Percentiles rank a stretch among this genome's conserved stretches.
Evolutionary conservation across 2,888 invertebrate species (phyloP).

Genomic region (Aporophyla nigra): DNA sequence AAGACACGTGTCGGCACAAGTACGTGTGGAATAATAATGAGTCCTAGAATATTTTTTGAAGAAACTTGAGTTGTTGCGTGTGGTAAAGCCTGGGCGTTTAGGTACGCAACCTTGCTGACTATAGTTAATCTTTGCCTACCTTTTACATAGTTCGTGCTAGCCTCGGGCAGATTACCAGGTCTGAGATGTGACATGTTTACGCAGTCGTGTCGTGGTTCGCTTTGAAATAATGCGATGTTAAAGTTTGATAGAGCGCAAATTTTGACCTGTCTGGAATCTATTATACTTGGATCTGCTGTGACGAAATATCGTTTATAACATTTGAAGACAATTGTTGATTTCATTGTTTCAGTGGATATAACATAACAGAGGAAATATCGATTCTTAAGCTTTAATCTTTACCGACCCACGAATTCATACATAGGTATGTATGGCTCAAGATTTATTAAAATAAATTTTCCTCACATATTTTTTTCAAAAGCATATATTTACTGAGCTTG

Average conservation of each 20-base stretch:
- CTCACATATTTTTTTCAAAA: not conserved
- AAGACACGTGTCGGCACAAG: constrained; percentile 28
- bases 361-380: not conserved
- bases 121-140: constrained; percentile 3
- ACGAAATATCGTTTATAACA: not conserved
- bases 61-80: constrained; percentile 17
- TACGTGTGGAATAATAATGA: constrained; percentile 31
- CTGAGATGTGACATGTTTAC: constrained; percentile 7
- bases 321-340: not conserved
- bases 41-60: constrained; percentile 19
- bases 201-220: not conserved
- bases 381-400: not conserved
- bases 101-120: not conserved
- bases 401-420: not conserved
- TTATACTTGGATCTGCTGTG: too few species aligned
- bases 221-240: not conserved
- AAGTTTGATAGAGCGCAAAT: not conserved
- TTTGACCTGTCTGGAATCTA: not conserved
- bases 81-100: not conserved
- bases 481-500: too few species aligned
- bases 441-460: not conserved
- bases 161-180: not conserved
- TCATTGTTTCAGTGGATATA: not conserved
- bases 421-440: not conserved
- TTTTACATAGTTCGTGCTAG: not conserved